phyloP scores from a whole-genome alignment of 2,797 vertebrate species.

The Chaetophractus vellerosus region DNA sequence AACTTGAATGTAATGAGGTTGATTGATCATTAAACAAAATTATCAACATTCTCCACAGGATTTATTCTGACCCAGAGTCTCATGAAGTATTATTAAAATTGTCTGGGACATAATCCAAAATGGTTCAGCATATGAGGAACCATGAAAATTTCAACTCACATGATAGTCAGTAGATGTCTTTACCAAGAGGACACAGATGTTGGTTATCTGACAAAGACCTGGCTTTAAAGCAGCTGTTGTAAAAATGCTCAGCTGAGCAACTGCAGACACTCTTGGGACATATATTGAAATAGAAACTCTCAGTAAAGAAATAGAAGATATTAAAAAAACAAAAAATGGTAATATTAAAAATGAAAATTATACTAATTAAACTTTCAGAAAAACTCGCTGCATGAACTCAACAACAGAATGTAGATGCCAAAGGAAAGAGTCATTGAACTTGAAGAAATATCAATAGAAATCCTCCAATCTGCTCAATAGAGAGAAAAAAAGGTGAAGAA shows the following conservation, averaged over 20 bases:
- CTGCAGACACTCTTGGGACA: not conserved
- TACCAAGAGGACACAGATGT: too few relatives aligned
- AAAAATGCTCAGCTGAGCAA: not conserved
- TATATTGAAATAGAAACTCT: not conserved
- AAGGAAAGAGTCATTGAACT: too few relatives aligned
- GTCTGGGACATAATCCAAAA: not conserved
- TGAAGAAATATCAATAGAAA: too few relatives aligned
- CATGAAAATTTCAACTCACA: not conserved
- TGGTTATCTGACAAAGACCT: too few relatives aligned
- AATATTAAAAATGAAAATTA: not conserved
- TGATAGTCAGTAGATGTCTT: too few relatives aligned
- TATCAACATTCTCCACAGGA: not conserved
- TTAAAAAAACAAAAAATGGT: not conserved
- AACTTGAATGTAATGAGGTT: not conserved
- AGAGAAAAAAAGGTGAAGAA: too few relatives aligned
- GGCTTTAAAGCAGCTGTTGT: too few relatives aligned
- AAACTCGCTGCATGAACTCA: not conserved
- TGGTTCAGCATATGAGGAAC: not conserved
- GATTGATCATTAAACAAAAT: not conserved
- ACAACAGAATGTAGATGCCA: not conserved
- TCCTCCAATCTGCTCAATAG: too few relatives aligned
- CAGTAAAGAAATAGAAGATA: not conserved
- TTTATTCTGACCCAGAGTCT: not conserved
- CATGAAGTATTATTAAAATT: not conserved
- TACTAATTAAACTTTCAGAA: not conserved